Base-by-base conservation (phyloP, 2,888 invertebrate species). In the Diadromus collaris region DNA sequence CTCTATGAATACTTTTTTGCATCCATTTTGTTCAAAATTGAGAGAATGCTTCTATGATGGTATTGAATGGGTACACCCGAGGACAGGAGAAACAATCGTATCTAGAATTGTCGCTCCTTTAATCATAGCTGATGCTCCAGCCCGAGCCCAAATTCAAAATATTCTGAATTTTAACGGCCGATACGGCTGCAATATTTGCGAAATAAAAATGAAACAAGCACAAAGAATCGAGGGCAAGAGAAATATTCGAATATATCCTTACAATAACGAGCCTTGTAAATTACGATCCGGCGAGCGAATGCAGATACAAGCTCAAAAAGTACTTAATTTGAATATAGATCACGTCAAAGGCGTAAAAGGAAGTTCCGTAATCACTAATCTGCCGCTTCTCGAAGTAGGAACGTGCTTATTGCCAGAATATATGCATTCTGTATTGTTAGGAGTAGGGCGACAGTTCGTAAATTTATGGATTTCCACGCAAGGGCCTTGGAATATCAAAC, bases 371-470 rank as follows among this genome's bases (percentile, higher is more conserved):
- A 27, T 81, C 32, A 41, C 81, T 34, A 24, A 21, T 56, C 32
- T 81, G 19, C 82, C 82, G 38, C 29, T 78, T 13, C 19, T 81
- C 64, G 77, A 81, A 64, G 32, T 80, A 32, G 77, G 71, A 16
- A 81, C 78, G n/a, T 83, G 81, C 56, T n/a, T 76, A 27, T 16
- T 83, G 34, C 81, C 81, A 46, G 76, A 85, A 38, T 83, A 77
- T 58, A 79, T 84, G 81, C 83, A 83, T 71, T 83, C 81, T n/a
- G 78, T 81, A 38, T 67, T 84, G 2, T 71, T 82, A 51, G 80
- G 81, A 4, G 70, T 80, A 19, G 79, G 24, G 5, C 71, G 71
- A 38, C 80, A 78, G 41, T 77, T 81, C 32, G 10, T 72, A 9
- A 21, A 70, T 41, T 4, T 76, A 24, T 77, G 75, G 77, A 41